Conservation (phyloP, 2,113 vertebrate genomes). For the Cromileptes altivelis region DNA sequence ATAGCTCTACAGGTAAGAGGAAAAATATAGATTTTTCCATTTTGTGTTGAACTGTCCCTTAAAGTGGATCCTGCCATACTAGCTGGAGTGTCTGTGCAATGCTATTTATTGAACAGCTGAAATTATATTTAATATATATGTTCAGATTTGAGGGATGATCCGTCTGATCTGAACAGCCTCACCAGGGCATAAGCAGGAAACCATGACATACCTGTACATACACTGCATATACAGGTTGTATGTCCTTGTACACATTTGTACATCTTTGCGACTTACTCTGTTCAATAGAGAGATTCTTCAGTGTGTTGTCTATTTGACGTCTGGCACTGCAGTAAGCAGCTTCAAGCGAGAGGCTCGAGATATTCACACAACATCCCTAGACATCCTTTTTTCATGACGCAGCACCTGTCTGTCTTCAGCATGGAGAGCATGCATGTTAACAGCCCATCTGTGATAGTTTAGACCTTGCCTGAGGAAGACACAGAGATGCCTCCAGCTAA, state of each 20-base stretch:
- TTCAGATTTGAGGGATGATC: background rate
- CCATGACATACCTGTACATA: background rate
- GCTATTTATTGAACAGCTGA: background rate
- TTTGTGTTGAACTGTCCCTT: no score
- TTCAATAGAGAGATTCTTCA: background rate
- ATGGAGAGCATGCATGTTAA: constrained; percentile 11
- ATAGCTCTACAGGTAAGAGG: no score
- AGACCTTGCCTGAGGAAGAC: constrained; percentile 6
- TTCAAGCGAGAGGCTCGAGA: constrained; percentile 4
- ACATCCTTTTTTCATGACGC: constrained; percentile 25
- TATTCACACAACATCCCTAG: constrained; percentile 3
- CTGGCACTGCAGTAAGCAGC: constrained; percentile 24
- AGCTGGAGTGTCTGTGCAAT: background rate
- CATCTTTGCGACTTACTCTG: background rate
- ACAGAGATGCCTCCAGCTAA: background rate
- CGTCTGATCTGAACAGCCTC: background rate
- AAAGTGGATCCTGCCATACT: no score
- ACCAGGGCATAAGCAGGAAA: background rate
- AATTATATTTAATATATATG: background rate
- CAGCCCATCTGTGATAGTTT: background rate
- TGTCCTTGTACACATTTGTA: background rate
- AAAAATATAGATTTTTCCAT: no score
- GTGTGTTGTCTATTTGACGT: background rate
- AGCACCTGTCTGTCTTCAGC: constrained; percentile 16
- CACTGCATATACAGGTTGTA: background rate